phyloP scores from a whole-genome alignment of 92 coral and sea anemone genomes.

The Blastomussa wellsi region DNA sequence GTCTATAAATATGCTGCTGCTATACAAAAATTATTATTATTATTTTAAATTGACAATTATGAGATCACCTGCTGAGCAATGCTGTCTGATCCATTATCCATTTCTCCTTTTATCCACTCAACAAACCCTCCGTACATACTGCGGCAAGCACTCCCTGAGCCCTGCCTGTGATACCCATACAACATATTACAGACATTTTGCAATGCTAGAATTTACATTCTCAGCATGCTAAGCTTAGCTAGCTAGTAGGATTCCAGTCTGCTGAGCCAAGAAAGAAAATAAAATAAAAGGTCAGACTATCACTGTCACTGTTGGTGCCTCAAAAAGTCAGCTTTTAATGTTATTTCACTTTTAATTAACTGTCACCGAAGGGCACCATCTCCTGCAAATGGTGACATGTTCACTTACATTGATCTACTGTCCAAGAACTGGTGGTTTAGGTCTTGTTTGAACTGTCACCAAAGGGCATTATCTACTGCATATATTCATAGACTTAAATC shows the following conservation, averaged over 20 bases:
- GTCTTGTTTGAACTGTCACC: too few species aligned
- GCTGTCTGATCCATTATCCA: slow-evolving; percentile 85
- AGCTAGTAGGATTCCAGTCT: too few species aligned
- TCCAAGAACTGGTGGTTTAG: too few species aligned
- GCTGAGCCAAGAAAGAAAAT: too few species aligned
- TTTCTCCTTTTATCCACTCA: slow-evolving; percentile 81
- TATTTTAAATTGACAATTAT: background rate
- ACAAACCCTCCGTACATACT: slow-evolving; percentile 98
- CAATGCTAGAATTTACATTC: too few species aligned
- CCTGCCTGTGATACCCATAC: slow-evolving; percentile 61
- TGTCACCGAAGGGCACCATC: background rate
- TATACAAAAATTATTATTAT: background rate
- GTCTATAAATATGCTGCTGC: background rate
- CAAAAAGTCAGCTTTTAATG: too few species aligned
- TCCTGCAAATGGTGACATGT: background rate
- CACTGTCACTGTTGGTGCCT: too few species aligned
- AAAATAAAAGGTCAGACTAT: too few species aligned
- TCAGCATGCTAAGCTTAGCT: background rate
- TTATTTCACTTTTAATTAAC: too few species aligned
- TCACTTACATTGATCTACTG: background rate
- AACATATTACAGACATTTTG: too few species aligned
- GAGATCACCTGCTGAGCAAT: slow-evolving; percentile 80
- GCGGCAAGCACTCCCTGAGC: slow-evolving; percentile 98
- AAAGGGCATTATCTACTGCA: too few species aligned
- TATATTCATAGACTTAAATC: too few species aligned